Base-by-base conservation (phyloP, 2,113 vertebrate species). In the Sardina pilchardus region DNA sequence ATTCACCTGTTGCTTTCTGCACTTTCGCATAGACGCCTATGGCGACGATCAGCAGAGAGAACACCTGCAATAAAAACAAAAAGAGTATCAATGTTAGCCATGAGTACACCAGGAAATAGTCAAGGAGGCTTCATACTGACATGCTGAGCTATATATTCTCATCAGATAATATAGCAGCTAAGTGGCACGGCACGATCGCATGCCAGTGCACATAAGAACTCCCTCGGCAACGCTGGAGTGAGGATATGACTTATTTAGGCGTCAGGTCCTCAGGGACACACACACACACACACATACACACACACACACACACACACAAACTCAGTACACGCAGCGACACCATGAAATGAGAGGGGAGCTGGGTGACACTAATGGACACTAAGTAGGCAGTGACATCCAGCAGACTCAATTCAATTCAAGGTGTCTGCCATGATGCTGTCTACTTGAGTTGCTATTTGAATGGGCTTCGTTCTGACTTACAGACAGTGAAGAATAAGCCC, bases 41-140 rank as follows among this genome's bases (percentile, higher is more conserved):
- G 8, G 93, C 94, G 87, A 95, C 90, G 81, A 96, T 95, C 88
- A 95, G 82, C 89, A 96, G 86, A 50, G 95, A 96, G 87, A 95
- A 94, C 81, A 94, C 91, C 95, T 95, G 89, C 2, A 90, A 83
- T 44, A 81, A 12, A 86, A 81, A 26, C 5, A 80, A 10, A 59
- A 7, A 86, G 67, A 16, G 67, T 75, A 67, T 26, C 6, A 30
- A 47, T 26, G 82, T 39, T 2, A 36, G 19, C 63, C 30, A 36
- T 36, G 34, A 78, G 4, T 12, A 78, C 19, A 59, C 53, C 6
- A 59, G 53, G 17, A 14, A 0, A 42, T 14, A 50, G 48, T 50
- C 17, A 16, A 50, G 16, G 10, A 30, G 63, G n/a, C 9, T 71
- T 71, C 26, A 39, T 78, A 17, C 19, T 36, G 30, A 78, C 26